phyloP scores from a whole-genome alignment of 2,797 vertebrate species.

The Poecilia picta region DNA sequence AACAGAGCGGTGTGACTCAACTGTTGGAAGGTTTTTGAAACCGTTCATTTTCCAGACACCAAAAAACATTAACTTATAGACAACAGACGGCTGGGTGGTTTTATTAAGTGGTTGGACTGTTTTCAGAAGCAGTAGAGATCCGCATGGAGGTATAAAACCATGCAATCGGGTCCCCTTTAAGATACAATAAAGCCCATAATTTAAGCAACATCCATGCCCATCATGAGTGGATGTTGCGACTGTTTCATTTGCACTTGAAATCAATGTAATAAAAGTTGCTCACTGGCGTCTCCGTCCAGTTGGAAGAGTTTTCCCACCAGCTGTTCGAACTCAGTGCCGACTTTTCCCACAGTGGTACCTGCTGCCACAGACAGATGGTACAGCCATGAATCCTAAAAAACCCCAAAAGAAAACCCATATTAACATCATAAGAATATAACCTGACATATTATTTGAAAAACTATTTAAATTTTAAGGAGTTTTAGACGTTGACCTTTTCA shows the following conservation, averaged over 20 bases:
- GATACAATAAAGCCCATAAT: not conserved
- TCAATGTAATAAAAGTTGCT: constrained; percentile 52
- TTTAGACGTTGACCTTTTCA: constrained; percentile 84
- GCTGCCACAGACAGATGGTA: constrained; percentile 94
- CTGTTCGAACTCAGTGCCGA: constrained; percentile 96
- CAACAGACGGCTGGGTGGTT: too few relatives aligned
- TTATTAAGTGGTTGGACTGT: too few relatives aligned
- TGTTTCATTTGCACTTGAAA: not conserved
- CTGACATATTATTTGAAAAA: not conserved
- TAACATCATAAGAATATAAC: not conserved
- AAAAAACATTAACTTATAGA: too few relatives aligned
- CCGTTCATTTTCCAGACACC: too few relatives aligned
- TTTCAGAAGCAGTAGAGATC: too few relatives aligned
- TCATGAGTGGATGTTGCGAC: not conserved
- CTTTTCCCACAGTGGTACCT: constrained; percentile 85
- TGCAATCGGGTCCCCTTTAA: not conserved
- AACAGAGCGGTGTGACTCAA: too few relatives aligned
- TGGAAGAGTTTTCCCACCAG: constrained; percentile 91
- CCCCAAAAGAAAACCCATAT: not conserved
- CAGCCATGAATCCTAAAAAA: constrained; percentile 89
- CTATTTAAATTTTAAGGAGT: too few relatives aligned
- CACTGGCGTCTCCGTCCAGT: constrained; percentile 89
- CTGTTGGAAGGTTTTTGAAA: too few relatives aligned
- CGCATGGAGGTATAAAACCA: too few relatives aligned
- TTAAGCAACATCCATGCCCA: not conserved